Evolutionary conservation across 1,140 invertebrate species (phyloP).

Genomic region (Glomeris maerens): DNA sequence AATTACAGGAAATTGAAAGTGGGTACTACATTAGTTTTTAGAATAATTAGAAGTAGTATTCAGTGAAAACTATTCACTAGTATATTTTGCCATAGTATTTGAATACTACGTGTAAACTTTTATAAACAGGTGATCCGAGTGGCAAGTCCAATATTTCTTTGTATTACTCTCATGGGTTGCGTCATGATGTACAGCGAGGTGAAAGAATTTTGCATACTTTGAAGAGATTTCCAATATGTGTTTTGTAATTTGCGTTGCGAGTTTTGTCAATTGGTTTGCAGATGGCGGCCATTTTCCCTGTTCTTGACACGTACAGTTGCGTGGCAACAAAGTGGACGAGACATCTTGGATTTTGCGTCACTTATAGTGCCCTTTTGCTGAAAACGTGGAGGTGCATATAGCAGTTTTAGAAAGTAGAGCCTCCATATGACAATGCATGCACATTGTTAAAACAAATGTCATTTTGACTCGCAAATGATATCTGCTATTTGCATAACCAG

Average conservation of each 20-base stretch:
- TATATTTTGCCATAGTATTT: background rate
- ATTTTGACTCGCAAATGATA: too few species aligned
- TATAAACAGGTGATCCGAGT: constrained; percentile 55
- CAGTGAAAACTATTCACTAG: background rate
- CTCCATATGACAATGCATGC: too few species aligned
- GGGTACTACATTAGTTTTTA: constrained; percentile 6
- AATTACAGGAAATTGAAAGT: constrained; percentile 39
- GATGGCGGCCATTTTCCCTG: constrained; percentile 82
- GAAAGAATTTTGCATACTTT: constrained; percentile 18
- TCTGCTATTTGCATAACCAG: too few species aligned
- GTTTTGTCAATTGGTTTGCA: constrained; percentile 29
- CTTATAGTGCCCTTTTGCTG: constrained; percentile 77
- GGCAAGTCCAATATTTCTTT: constrained; percentile 75
- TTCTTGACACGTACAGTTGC: constrained; percentile 60
- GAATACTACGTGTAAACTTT: constrained; percentile 3
- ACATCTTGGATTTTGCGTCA: constrained; percentile 78
- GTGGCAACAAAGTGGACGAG: constrained; percentile 80
- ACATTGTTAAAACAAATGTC: too few species aligned
- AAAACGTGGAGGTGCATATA: constrained; percentile 73
- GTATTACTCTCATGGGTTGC: constrained; percentile 70
- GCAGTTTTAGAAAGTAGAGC: too few species aligned
- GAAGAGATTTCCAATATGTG: background rate
- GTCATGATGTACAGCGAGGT: constrained; percentile 83
- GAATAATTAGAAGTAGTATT: background rate
- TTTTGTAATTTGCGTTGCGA: background rate